These are phyloP conservation scores for Megastigmus dorsalis DNA, from an alignment of 2,888 invertebrate genomes.

Conservation along the genomic window DNA sequence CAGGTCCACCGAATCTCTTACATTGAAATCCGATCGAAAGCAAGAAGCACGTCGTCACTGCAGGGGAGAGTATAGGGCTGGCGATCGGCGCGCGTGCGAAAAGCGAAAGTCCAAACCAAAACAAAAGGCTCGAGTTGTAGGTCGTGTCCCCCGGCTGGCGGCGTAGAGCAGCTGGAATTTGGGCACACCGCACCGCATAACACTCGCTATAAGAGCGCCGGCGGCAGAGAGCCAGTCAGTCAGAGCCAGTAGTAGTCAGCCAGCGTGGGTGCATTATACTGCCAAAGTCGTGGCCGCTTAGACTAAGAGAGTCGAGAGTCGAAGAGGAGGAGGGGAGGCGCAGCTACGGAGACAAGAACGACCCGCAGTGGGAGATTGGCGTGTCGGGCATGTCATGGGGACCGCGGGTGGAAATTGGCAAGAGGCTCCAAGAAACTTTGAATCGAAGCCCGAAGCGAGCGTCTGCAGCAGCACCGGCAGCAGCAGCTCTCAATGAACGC, in stretches of 20 bases:
- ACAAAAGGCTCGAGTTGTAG: no score
- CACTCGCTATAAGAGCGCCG: no score
- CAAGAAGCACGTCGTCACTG: no score
- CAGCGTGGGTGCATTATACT: constrained; percentile 5
- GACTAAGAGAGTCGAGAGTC: neutral
- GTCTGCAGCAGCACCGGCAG: constrained; percentile 52
- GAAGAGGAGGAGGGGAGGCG: neutral
- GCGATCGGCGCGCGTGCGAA: neutral
- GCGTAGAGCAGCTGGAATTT: no score
- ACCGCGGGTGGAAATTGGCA: constrained; percentile 65
- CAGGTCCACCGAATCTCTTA: no score
- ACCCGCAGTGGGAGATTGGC: no score
- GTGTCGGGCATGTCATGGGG: neutral
- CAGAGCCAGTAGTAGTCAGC: neutral
- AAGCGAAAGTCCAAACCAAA: constrained; percentile 14
- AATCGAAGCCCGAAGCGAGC: constrained; percentile 67
- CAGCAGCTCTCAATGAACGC: constrained; percentile 63
- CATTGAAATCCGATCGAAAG: no score
- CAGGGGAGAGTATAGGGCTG: no score
- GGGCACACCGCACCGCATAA: neutral
- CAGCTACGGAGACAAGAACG: no score
- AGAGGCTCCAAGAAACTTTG: constrained; percentile 70
- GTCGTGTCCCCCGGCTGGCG: neutral
- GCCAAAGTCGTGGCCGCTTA: neutral
- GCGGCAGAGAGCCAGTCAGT: neutral